Percentiles rank a stretch among this genome's conserved stretches.
Conservation (phyloP, 2,113 vertebrate genomes). For the Passer domesticus region DNA sequence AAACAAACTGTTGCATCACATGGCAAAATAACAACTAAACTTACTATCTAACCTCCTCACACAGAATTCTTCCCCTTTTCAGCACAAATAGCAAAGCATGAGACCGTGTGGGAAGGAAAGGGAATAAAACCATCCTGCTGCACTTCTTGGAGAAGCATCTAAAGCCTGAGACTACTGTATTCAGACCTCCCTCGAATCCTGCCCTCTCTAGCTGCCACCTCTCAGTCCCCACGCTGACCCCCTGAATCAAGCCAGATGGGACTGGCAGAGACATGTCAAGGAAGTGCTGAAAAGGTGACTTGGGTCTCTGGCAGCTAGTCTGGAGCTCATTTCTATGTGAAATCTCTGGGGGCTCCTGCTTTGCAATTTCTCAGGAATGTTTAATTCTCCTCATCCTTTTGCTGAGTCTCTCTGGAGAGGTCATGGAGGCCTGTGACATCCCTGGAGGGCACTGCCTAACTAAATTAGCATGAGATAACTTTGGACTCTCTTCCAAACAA, state of each 20-base stretch:
- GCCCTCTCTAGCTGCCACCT: slow-evolving; percentile 63
- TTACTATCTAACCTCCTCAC: background rate
- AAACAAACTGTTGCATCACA: background rate
- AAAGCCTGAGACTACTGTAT: background rate
- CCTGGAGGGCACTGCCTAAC: slow-evolving; percentile 85
- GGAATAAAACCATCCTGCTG: slow-evolving; percentile 1
- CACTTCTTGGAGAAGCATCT: background rate
- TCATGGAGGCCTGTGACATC: slow-evolving; percentile 84
- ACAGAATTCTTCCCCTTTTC: background rate
- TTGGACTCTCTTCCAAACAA: slow-evolving; percentile 83
- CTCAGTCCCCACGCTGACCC: slow-evolving; percentile 69
- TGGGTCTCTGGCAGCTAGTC: slow-evolving; percentile 80
- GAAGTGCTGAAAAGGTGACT: slow-evolving; percentile 86
- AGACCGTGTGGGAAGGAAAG: background rate
- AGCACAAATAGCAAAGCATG: background rate
- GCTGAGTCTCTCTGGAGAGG: slow-evolving; percentile 79
- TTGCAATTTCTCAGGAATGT: slow-evolving; percentile 89
- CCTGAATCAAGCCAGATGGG: slow-evolving; percentile 80
- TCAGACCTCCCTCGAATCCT: slow-evolving; percentile 70
- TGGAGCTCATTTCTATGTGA: slow-evolving; percentile 79
- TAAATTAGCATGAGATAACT: slow-evolving; percentile 90
- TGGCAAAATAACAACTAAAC: background rate
- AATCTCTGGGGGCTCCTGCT: slow-evolving; percentile 80
- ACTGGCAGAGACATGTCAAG: slow-evolving; percentile 77
- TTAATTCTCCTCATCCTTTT: slow-evolving; percentile 81